Evolutionary conservation across 1,140 invertebrate species (phyloP), one percentile per base, ranked within the genome.

Genomic region (Nebria ingens): DNA sequence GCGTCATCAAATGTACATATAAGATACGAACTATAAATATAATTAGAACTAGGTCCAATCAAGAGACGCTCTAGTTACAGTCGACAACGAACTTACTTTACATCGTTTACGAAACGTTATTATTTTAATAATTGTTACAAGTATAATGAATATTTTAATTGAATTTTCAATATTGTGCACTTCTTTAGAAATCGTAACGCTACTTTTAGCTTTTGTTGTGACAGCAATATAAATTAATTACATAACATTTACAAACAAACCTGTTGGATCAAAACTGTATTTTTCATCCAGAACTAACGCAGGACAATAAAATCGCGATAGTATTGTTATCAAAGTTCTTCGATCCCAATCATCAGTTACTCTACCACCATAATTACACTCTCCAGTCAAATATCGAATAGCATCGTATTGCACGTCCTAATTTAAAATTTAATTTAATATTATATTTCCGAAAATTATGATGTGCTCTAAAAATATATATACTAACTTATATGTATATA

Each of bases 261-360:
- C 79, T 21, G 76, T 75, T 2, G 79, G 75, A 62, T 87, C 84
- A 55, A 86, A 77, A 12, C 71, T 65, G 62, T 83, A 82, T 56
- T 79, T 77, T 22, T 75, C 66, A 51, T 76, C 64, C 20, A 75
- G 69, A 2, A 82, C 71, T 11, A 78, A 60, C 2, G 69, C 71
- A 2, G 75, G 73, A 61, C 81, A 86, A 70, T 93, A 97, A 68
- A 89, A 96, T 63, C 85, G 86, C 55, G 76, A 74, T 9, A 97
- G 73, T 54, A 93, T 86, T 2, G 91, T 94, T 57, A 79, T 85
- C 13, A 98, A 74, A 2, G 87, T 89, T 52, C 93, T 78, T 50
- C 92, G 78, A 75, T 98, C 95, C 89, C 91, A 94, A 64, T 95
- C 87, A 66, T 97, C 93, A 0, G 92, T 97, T 0, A 97, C 92